Conservation (phyloP, 2,113 vertebrate genomes). For the Verasper variegatus region DNA sequence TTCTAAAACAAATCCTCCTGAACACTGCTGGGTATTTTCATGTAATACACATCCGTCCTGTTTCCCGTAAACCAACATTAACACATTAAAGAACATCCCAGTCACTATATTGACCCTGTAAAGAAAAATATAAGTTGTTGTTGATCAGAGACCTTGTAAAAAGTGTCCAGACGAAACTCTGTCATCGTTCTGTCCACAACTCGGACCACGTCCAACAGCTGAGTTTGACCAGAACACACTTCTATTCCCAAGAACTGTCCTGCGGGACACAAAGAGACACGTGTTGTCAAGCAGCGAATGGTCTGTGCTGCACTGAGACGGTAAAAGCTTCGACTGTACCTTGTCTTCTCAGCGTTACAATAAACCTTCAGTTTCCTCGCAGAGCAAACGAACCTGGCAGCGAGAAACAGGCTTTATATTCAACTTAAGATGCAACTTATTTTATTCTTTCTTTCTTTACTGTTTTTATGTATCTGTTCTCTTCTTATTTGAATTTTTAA, state of each 20-base stretch:
- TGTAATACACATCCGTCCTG: not conserved
- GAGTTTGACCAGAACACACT: slow-evolving; percentile 84
- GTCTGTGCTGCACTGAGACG: not conserved
- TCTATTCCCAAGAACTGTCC: slow-evolving; percentile 94
- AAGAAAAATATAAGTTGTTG: too few species aligned
- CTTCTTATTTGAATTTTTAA: too few species aligned
- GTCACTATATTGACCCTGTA: too few species aligned
- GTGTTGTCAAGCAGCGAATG: not conserved
- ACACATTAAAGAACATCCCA: not conserved
- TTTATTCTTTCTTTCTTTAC: not conserved
- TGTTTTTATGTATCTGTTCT: too few species aligned
- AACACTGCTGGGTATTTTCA: not conserved
- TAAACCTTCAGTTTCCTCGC: slow-evolving; percentile 89
- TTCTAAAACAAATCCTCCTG: not conserved
- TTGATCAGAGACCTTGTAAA: slow-evolving; percentile 86
- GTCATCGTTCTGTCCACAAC: slow-evolving; percentile 89
- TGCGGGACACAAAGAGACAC: slow-evolving; percentile 56
- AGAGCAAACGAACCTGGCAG: slow-evolving; percentile 88
- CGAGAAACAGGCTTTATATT: slow-evolving; percentile 8
- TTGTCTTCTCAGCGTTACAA: slow-evolving; percentile 91
- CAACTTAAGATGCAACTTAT: not conserved
- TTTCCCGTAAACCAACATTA: not conserved
- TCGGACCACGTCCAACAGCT: slow-evolving; percentile 86
- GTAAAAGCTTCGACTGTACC: slow-evolving; percentile 74
- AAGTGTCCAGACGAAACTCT: slow-evolving; percentile 89